Conservation (phyloP, 35 echinoderm and acorn worm species). For the Heliocidaris erythrogramma region DNA sequence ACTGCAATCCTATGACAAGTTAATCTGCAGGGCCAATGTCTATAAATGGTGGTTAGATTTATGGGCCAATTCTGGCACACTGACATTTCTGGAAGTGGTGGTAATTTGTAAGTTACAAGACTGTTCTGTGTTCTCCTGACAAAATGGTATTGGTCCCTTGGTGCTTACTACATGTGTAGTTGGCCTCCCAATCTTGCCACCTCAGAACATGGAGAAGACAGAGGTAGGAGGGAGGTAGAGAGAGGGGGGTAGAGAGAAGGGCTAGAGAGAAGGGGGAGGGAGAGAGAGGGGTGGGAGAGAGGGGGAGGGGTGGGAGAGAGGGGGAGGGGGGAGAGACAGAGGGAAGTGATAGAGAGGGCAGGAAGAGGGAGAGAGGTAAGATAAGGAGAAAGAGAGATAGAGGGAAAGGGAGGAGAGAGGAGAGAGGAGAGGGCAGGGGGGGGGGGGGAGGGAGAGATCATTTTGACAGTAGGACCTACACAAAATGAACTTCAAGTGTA, state of each 20-base stretch:
- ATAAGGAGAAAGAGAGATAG: neutral
- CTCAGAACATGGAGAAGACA: neutral
- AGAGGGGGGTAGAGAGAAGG: too few species aligned
- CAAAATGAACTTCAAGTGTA: too few species aligned
- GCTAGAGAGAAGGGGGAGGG: neutral
- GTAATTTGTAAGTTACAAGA: constrained; percentile 37
- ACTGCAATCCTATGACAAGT: neutral
- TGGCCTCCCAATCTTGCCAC: neutral
- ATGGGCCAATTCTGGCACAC: neutral
- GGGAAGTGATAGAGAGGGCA: neutral
- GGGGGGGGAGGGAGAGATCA: too few species aligned
- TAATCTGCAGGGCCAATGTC: neutral
- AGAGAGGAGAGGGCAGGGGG: neutral
- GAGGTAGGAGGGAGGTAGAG: neutral
- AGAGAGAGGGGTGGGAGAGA: neutral
- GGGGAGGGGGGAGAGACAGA: neutral
- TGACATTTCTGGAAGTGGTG: constrained; percentile 14
- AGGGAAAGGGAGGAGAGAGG: neutral
- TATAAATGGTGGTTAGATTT: constrained; percentile 1
- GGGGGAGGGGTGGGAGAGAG: neutral
- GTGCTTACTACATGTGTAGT: neutral
- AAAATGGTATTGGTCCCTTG: neutral
- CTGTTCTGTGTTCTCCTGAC: neutral
- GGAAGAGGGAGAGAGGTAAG: neutral
- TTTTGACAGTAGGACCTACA: too few species aligned